Evolutionary conservation across 2,797 vertebrate genomes (phyloP), one percentile per base, ranked within the genome.

Genomic region (Cuniculus paca): DNA sequence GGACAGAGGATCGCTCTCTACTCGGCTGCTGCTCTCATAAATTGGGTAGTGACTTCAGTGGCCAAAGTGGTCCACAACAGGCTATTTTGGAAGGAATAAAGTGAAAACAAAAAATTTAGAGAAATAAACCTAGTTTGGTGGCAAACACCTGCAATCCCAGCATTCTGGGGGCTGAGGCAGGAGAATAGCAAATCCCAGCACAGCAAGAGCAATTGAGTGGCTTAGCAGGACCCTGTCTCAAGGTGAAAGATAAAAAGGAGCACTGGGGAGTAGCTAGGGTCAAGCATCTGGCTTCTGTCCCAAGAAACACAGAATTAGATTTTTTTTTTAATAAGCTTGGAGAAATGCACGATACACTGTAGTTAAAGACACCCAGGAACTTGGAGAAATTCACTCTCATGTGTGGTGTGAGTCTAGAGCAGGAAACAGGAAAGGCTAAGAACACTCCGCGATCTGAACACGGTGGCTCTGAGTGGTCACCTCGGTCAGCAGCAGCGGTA

Each of bases 1-100:
- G 42, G 24, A 2, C 6, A 16, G 4, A 48, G 14, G 7, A 0
- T 0, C 2, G 0, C 6, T 81, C 36, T 10, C 50, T 5, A 61
- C 1, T 6, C 20, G 4, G 19, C 11, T 1, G 12, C 74, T 70
- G 24, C 39, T 81, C 39, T 39, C 39, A 54, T n/a, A n/a, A 56
- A 39, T 58, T 36, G 12, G 28, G 17, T 28, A 36, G 34, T 11
- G 45, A 34, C 45, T 63, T 2, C 28, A 10, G 36, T 0, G 60
- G 20, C 20, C n/a, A 36, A 42, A 42, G 70, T 56, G 45, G 19
- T 1, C 31, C 10, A 28, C 20, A 63, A n/a, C 77, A 12, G 24
- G 0, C 34, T 52, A 22, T 52, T 42, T 14, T 28, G 77, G 8
- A 80, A 4, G 14, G 34, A 61, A 77, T 36, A 2, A 26, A 63